Base-by-base conservation (phyloP, 2,113 vertebrate genomes). In the Hyperoodon ampullatus region DNA sequence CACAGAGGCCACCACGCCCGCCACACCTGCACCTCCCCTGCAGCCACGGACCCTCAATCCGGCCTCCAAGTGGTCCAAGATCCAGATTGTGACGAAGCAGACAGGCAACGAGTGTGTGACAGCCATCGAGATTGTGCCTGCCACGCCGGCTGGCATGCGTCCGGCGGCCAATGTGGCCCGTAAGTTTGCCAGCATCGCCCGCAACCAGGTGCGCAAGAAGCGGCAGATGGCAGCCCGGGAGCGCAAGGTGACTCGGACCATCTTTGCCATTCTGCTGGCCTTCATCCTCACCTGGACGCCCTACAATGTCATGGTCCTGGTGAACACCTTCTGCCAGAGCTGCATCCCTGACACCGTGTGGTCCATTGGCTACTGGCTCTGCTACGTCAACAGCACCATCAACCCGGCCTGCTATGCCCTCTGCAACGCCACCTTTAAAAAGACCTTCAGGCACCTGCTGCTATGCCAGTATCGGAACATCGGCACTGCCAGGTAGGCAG, bases 241-340 rank as follows among this genome's bases (percentile, higher is more conserved):
- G 97, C 99, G 99, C 98, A 99, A 99, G 98, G 99, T 99, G 95
- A 99, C 99, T 18, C 99, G 99, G 97, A 99, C 99, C 71, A 99
- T 99, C 98, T 99, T 99, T 86, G 99, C 99, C 97, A 99, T 99
- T 97, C 98, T 99, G 94, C 98, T 99, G 94, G 99, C 99, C 81
- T 99, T 99, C 98, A 99, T 99, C 97, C 98, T 99, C 94, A 99
- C 99, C 11, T 99, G 99, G 99, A 99, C 99, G 0, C 99, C 99
- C 1, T 99, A 99, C 97, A 99, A 99, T 0, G 99, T 99, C 84
- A 99, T 99, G 99, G 99, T 99, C 95, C 98, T 99, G 97, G 99
- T 99, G 96, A 99, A 99, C 91, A 99, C 99, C 89, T 99, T 99
- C 98, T 99, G 99, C 77, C 98, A 99, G 72, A 99, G 99, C 71